Evolutionary conservation across 2,113 vertebrate species (phyloP), one percentile per base, ranked within the genome.

Genomic region (Protobothrops mucrosquamatus): DNA sequence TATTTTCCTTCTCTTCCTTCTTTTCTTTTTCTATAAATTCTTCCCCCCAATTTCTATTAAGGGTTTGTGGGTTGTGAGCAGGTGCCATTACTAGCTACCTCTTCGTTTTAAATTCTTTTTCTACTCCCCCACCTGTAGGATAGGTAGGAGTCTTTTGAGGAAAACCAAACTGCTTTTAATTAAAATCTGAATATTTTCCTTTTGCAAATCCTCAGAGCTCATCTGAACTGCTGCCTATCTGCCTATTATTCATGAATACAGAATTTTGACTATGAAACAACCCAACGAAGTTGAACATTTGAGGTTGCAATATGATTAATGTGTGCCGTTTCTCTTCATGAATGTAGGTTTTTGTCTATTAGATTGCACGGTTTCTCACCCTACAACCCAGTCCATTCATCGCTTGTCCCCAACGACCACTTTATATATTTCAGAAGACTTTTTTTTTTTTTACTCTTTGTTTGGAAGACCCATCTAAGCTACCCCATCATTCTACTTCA

Each of bases 341-440:
- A 92, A 92, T 85, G 87, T 92, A 12, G 89, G 55, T 48, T 64
- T 95, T 95, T 93, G 86, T 88, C 57, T 92, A n/a, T 94, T 92
- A 57, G 39, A 95, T 85, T 18, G 74, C 23, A 61, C n/a, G 93
- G 46, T 4, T 55, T 57, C 90, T 88, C 93, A 93, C 43, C 26
- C 61, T 91, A n/a, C 92, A 6, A n/a, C 61, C 29, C 26, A 69
- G n/a, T 92, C 94, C 56, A 95, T 69, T 10, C 22, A 89, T 94
- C 95, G 69, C 39, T 85, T 95, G 8, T 91, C 92, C 52, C 64
- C 87, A 94, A 92, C 93, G 92, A 91, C 86, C 81, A 96, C 91
- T 95, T 95, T 93, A 86, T 96, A n/a, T n/a, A 96, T 96, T 95
- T 57, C 85, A 89, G 2, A 93, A 59, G 56, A 51, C 95, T 54